These are phyloP conservation scores for Pogonophryne albipinna DNA, from an alignment of 2,797 vertebrate genomes.

Conservation along the genomic window DNA sequence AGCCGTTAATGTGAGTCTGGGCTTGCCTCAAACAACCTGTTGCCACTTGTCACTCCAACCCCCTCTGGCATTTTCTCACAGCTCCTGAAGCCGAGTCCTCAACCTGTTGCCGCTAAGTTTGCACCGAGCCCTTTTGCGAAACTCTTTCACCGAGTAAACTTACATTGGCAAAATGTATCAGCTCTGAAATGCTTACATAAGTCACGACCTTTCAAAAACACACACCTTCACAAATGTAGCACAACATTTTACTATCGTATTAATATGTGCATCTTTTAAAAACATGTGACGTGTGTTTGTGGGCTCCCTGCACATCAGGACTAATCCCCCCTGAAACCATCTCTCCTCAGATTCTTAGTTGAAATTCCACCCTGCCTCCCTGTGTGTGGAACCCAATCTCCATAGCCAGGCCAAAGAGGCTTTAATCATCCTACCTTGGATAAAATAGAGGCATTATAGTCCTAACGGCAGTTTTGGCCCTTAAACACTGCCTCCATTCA, in stretches of 20 bases:
- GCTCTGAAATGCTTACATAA: background rate
- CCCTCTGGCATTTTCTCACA: conserved; percentile 65
- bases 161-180: background rate
- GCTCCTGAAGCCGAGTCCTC: background rate
- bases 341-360: conserved; percentile 81
- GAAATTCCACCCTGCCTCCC: conserved; percentile 81
- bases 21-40: conserved; percentile 55
- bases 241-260: background rate
- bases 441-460: conserved; percentile 86
- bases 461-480: conserved; percentile 77
- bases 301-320: conserved; percentile 16
- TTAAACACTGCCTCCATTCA: conserved; percentile 85
- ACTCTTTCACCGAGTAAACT: background rate
- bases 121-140: background rate
- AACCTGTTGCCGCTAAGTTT: background rate
- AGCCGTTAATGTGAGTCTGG: conserved; percentile 54
- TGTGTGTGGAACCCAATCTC: conserved; percentile 82
- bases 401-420: conserved; percentile 60
- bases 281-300: conserved; percentile 6
- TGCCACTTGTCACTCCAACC: conserved; percentile 42
- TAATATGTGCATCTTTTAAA: background rate
- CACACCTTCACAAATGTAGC: background rate
- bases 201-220: background rate
- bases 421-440: conserved; percentile 80
- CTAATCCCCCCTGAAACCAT: conserved; percentile 74